These are phyloP conservation scores for Diachrysia chrysitis DNA, from an alignment of 2,888 invertebrate species.

Conservation along the genomic window DNA sequence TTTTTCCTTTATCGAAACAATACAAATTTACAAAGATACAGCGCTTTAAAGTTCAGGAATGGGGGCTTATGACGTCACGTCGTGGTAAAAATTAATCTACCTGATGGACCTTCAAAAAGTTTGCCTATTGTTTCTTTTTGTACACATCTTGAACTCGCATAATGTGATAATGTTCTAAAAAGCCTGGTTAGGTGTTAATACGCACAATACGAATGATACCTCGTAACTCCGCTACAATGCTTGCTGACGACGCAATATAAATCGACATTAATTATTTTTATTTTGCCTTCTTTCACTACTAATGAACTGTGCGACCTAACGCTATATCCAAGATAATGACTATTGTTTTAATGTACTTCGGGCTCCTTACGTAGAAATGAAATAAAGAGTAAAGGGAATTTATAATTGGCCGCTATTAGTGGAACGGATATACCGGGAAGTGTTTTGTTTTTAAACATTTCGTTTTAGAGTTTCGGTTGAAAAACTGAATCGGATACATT, in stretches of 20 bases:
- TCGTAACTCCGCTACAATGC: neutral
- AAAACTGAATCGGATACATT: constrained; percentile 22
- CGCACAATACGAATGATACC: neutral
- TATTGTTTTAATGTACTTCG: constrained; percentile 46
- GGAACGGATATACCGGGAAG: constrained; percentile 13
- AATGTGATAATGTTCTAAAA: neutral
- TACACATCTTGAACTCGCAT: neutral
- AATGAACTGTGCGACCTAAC: constrained; percentile 21
- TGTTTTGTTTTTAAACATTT: constrained; percentile 36
- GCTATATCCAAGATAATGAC: constrained; percentile 34
- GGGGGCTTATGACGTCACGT: too few species aligned
- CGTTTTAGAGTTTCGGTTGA: constrained; percentile 17
- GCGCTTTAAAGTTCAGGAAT: too few species aligned
- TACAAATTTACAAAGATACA: too few species aligned
- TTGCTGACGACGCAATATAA: constrained; percentile 12
- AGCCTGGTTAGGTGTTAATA: neutral
- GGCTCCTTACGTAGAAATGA: constrained; percentile 45
- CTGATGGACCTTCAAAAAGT: too few species aligned
- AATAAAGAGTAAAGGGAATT: constrained; percentile 33
- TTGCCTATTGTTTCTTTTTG: neutral
- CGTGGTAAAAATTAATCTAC: too few species aligned
- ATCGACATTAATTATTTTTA: neutral
- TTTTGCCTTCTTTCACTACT: constrained; percentile 10
- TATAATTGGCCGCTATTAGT: constrained; percentile 44
- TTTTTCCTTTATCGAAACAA: too few species aligned